These are phyloP conservation scores for Dendrocincla tyrannina DNA, from an alignment of 2,797 vertebrate species.

Conservation along the genomic window DNA sequence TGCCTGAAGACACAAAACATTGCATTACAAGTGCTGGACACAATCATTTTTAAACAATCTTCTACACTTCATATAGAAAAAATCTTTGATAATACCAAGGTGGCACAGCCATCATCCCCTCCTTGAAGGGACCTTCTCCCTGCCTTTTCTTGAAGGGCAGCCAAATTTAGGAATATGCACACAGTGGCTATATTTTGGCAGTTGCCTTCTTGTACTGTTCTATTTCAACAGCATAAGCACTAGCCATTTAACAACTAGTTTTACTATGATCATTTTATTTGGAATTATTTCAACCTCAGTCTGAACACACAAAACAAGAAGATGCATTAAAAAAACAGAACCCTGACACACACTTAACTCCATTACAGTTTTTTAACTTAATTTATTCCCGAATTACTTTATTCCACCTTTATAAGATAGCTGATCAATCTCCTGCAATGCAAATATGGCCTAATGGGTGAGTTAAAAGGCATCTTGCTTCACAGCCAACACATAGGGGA, in stretches of 20 bases:
- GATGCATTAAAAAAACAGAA: neutral
- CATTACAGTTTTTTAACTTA: neutral
- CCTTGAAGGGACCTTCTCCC: neutral
- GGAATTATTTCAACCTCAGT: neutral
- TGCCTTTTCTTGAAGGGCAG: neutral
- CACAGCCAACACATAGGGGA: rapidly evolving
- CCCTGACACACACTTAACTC: neutral
- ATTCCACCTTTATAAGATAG: neutral
- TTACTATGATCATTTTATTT: neutral
- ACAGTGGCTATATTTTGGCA: neutral
- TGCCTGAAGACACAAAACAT: conserved; percentile 76
- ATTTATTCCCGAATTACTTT: neutral
- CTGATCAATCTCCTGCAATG: neutral
- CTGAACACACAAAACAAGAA: neutral
- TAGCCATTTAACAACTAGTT: neutral
- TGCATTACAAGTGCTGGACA: neutral
- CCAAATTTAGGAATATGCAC: neutral
- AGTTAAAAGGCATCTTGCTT: neutral
- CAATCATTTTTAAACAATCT: neutral
- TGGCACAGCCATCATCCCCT: neutral
- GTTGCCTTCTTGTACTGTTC: neutral
- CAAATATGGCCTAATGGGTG: neutral
- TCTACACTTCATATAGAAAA: neutral
- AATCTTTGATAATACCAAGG: rapidly evolving
- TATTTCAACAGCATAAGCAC: neutral